Conservation (phyloP, 2,113 vertebrate species). For the Pagrus major region DNA sequence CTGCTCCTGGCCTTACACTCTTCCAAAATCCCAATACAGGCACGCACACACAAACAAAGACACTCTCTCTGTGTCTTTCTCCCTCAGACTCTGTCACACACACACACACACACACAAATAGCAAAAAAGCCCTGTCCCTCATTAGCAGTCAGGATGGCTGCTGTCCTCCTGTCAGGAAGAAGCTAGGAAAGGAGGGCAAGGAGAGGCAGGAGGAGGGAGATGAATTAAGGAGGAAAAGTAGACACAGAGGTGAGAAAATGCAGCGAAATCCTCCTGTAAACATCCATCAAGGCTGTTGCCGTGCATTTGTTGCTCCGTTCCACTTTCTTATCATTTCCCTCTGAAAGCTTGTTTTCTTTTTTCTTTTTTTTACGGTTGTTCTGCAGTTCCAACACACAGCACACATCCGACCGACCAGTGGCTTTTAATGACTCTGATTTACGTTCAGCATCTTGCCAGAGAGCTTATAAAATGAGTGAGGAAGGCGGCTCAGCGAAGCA, state of each 20-base stretch:
- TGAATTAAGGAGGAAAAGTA: constrained; percentile 31
- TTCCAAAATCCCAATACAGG: constrained; percentile 49
- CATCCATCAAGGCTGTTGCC: constrained; percentile 62
- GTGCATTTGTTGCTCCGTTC: constrained; percentile 53
- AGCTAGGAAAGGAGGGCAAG: constrained; percentile 59
- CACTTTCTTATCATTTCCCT: constrained; percentile 14
- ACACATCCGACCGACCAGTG: not conserved
- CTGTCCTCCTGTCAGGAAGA: constrained; percentile 68
- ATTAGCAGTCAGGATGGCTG: constrained; percentile 77
- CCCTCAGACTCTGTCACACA: not conserved
- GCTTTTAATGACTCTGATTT: constrained; percentile 38
- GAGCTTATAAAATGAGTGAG: constrained; percentile 25
- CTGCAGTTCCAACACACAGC: not conserved
- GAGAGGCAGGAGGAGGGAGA: constrained; percentile 43
- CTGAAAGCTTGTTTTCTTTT: constrained; percentile 7
- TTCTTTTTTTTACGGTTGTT: not conserved
- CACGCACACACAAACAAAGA: constrained; percentile 44
- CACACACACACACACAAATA: constrained; percentile 27
- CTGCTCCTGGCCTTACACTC: constrained; percentile 50
- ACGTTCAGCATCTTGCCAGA: not conserved
- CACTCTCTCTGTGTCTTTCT: constrained; percentile 33
- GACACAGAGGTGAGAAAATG: constrained; percentile 21
- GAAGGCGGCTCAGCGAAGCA: constrained; percentile 38
- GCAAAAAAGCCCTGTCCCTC: constrained; percentile 59
- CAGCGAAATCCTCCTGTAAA: constrained; percentile 4